Conservation (phyloP, 2,888 invertebrate species). For the Drosophila subsilvestris region DNA sequence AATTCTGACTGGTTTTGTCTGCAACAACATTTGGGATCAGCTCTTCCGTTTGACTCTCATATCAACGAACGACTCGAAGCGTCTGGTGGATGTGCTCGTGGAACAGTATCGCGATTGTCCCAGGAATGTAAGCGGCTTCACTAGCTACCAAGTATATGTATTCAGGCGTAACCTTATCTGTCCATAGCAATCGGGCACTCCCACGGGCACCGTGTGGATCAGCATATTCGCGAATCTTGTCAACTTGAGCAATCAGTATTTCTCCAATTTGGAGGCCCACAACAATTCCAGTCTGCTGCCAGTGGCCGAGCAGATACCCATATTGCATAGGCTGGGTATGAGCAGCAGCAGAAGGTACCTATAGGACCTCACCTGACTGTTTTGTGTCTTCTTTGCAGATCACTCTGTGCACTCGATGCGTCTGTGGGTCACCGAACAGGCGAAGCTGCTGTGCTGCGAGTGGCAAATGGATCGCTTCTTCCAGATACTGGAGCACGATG, state of each 20-base stretch:
- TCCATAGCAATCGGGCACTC: constrained; percentile 77
- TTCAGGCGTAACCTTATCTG: not conserved
- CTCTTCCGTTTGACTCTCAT: constrained; percentile 84
- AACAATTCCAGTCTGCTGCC: constrained; percentile 91
- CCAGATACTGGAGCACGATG: constrained; percentile 87
- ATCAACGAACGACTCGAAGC: constrained; percentile 63
- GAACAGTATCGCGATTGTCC: constrained; percentile 68
- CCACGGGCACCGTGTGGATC: constrained; percentile 82
- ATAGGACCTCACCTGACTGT: no score
- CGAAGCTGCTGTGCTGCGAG: constrained; percentile 88
- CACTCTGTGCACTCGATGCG: constrained; percentile 92
- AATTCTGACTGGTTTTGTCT: constrained; percentile 90
- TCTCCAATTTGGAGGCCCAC: constrained; percentile 87
- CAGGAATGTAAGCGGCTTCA: constrained; percentile 59
- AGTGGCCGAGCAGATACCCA: constrained; percentile 92
- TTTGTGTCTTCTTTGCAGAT: constrained; percentile 85
- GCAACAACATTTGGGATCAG: constrained; percentile 92
- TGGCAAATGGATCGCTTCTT: constrained; percentile 92
- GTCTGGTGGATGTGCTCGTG: constrained; percentile 65
- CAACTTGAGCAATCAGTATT: constrained; percentile 88
- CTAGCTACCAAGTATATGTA: not conserved
- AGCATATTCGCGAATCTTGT: constrained; percentile 88
- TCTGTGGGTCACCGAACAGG: constrained; percentile 90
- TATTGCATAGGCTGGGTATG: constrained; percentile 84
- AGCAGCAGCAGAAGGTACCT: no score